These are phyloP conservation scores for Porites lobata DNA, from an alignment of 92 coral and sea anemone genomes.

Conservation along the genomic window DNA sequence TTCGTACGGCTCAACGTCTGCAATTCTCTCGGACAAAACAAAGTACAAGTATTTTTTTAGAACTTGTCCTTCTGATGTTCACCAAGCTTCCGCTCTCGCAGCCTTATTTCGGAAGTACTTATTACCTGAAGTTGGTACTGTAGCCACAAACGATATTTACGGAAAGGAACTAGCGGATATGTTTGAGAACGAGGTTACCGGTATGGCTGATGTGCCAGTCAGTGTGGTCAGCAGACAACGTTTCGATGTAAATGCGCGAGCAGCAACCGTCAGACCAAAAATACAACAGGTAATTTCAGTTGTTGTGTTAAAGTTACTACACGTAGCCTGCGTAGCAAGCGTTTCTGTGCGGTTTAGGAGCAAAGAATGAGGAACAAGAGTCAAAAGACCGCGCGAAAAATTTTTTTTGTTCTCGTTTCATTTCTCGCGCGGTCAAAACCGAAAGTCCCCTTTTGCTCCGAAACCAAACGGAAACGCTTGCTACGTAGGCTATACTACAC, in stretches of 20 bases:
- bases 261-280: slow-evolving; percentile 92
- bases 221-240: slow-evolving; percentile 86
- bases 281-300: slow-evolving; percentile 82
- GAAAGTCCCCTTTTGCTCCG: too few species aligned
- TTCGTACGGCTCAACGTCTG: slow-evolving; percentile 96
- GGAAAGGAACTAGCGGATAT: slow-evolving; percentile 91
- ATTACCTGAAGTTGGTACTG: slow-evolving; percentile 94
- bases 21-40: slow-evolving; percentile 93
- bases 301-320: too few species aligned
- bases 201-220: slow-evolving; percentile 89
- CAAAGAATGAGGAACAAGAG: too few species aligned
- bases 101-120: slow-evolving; percentile 87
- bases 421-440: too few species aligned
- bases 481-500: too few species aligned
- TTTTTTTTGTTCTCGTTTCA: too few species aligned
- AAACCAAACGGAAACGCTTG: too few species aligned
- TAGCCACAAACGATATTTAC: slow-evolving; percentile 93
- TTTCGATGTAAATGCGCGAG: slow-evolving; percentile 92
- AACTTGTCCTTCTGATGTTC: slow-evolving; percentile 90
- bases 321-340: too few species aligned
- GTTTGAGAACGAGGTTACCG: slow-evolving; percentile 82
- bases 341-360: too few species aligned
- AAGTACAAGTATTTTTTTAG: slow-evolving; percentile 93
- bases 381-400: too few species aligned
- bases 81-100: slow-evolving; percentile 91